Base-by-base conservation (phyloP, 2,797 vertebrate species). In the Bryconaethiops microstoma region DNA sequence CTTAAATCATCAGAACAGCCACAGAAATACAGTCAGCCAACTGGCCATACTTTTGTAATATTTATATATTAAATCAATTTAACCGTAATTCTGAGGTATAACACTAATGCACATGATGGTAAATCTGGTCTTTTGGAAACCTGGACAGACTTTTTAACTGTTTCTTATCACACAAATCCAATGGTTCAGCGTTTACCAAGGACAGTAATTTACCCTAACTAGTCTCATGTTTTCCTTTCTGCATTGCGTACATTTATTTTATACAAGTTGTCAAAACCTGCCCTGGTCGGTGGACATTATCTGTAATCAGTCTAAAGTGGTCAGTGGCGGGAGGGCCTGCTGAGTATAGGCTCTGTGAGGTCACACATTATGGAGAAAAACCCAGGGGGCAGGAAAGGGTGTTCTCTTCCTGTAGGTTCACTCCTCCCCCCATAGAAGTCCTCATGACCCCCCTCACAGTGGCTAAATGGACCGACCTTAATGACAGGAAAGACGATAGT, bases 391-490 rank as follows among this genome's bases (percentile, higher is more conserved):
- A 91, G 94, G 93, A 93, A 92, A 91, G 91, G 92, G 91, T 88
- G 92, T 88, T 81, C 83, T 84, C 85, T 93, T 94, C 93, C 93
- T 93, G 92, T 89, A 88, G 83, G 72, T 67, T 57, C 52, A 85
- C 65, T 80, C 89, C 90, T 81, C 13, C 67, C 57, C 75, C 76
- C 40, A 57, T 12, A 40, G 23, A 62, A 39, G 55, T 21, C 72
- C 63, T 80, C 60, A 29, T 23, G 67, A 54, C 74, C 65, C 74
- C 59, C 52, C 48, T 64, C 23, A 67, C 45, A 68, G 5, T 74
- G 39, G 74, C 78, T 85, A 63, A 82, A 78, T 72, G 67, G 77
- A 78, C 74, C 17, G 0, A 81, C 64, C 85, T 88, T 86, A 79
- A 86, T 90, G 91, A 87, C 87, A 82, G 76, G 82, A 89, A 82